Evolutionary conservation across 2,888 invertebrate genomes (phyloP), one percentile per base, ranked within the genome.

Genomic region (Tinea semifulvella): DNA sequence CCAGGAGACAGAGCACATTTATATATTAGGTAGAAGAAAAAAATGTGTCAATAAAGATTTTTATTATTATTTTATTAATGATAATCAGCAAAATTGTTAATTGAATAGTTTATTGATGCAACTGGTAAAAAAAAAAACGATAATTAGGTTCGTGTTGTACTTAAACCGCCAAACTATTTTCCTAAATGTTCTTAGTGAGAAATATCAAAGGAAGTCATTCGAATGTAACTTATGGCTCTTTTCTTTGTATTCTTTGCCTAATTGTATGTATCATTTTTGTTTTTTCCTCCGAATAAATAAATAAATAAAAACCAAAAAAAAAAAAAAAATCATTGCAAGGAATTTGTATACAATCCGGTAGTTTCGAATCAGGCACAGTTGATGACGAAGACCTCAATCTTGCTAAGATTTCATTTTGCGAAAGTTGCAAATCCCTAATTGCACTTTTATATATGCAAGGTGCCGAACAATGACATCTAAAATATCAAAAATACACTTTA

Each of bases 401-500:
- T 13, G n/a, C 13, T 14, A 36, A 36, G 10, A 36, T 36, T 16
- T 36, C 36, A 36, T 14, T 13, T 14, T 36, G 36, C 14, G 36
- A 22, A 22, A 7, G 11, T 42, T 22, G 42, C 16, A 42, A 11
- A 10, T 42, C 42, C 25, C 8, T 42, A 4, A 42, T 22, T 42
- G 22, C 3, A 14, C 8, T n/a, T 22, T 14, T 11, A 42, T 42
- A 4, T 13, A 7, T 11, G 42, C 42, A 10, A 42, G 25, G 25
- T 42, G 42, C 14, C 25, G 20, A n/a, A 25, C 42, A 42, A 42
- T 42, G 3, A 22, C 25, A 22, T 42, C 42, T 42, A 14, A 42
- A 42, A 42, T 42, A 35, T 35, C n/a, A n/a, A 31, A 35, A 35
- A 14, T 18, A 44, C 18, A 25, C 35, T 31, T 16, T 31, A 44